Evolutionary conservation across 2,113 vertebrate species (phyloP).

Genomic region (Nyctereutes procyonoides): DNA sequence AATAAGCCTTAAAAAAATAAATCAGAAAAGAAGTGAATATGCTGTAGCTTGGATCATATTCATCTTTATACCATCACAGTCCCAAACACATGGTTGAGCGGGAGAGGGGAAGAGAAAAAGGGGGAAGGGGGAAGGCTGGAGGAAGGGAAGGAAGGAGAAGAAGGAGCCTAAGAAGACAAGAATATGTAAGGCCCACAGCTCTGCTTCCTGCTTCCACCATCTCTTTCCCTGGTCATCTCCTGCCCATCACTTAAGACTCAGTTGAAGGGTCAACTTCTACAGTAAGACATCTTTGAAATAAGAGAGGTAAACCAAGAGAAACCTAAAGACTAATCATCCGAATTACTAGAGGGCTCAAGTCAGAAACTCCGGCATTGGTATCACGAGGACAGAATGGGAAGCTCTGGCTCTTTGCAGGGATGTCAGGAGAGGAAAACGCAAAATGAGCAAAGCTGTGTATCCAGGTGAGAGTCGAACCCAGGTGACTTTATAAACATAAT

Average conservation of each 20-base stretch:
- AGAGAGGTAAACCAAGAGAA: not conserved
- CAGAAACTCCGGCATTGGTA: too few relatives aligned
- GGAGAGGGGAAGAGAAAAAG: not conserved
- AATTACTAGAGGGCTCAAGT: not conserved
- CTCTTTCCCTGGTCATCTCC: not conserved
- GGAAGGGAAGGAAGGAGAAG: not conserved
- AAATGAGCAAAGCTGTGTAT: constrained; percentile 9
- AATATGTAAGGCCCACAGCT: not conserved
- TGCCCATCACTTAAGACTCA: not conserved
- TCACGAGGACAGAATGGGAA: rapidly evolving
- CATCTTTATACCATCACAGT: not conserved
- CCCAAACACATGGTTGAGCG: rapidly evolving
- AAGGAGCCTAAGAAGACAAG: not conserved
- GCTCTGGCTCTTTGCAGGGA: not conserved
- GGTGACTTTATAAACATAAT: constrained; percentile 46
- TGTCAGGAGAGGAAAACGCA: not conserved
- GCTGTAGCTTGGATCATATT: not conserved
- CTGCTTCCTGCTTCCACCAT: not conserved
- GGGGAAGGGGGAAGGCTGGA: rapidly evolving
- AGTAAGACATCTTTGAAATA: not conserved
- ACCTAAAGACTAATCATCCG: not conserved
- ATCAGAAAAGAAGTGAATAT: not conserved
- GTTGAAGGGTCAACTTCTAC: not conserved
- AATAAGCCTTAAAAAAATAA: not conserved
- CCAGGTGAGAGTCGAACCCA: not conserved